phyloP scores from a whole-genome alignment of 2,888 invertebrate species.

The Chirona hameri region DNA sequence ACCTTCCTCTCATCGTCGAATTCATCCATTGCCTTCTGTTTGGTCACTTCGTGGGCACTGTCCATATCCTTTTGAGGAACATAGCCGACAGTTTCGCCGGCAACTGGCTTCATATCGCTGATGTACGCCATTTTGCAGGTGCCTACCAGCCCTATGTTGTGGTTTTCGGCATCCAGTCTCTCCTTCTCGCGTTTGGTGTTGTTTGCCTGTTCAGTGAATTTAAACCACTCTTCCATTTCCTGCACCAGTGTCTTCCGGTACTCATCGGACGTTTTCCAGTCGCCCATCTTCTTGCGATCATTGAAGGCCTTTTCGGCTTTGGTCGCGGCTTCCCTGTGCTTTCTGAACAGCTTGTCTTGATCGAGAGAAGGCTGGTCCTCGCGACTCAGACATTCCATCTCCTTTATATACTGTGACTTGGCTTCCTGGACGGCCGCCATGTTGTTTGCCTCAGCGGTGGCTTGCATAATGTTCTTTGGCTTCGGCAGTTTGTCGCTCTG shows the following conservation, averaged over 20 bases:
- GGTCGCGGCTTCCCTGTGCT: background rate
- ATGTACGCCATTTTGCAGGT: background rate
- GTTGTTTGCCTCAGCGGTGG: background rate
- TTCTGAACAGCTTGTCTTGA: background rate
- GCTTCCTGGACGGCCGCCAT: background rate
- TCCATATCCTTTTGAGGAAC: background rate
- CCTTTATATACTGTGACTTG: background rate
- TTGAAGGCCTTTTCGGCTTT: background rate
- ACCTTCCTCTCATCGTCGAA: background rate
- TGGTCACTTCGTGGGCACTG: background rate
- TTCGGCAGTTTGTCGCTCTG: background rate
- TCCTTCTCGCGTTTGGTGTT: background rate
- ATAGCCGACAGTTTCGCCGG: background rate
- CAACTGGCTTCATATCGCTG: background rate
- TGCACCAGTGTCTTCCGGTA: background rate
- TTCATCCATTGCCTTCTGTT: background rate
- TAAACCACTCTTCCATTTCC: background rate
- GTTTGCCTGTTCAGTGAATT: background rate
- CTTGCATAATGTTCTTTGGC: background rate
- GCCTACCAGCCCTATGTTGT: background rate
- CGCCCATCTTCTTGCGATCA: background rate
- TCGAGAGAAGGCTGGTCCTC: background rate
- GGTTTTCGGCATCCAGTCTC: background rate
- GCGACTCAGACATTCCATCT: background rate
- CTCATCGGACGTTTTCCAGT: background rate